Percentiles rank a stretch among this genome's conserved stretches.
These are phyloP conservation scores for Drepana arcuata DNA, from an alignment of 1,140 invertebrate genomes.

Conservation along the genomic window DNA sequence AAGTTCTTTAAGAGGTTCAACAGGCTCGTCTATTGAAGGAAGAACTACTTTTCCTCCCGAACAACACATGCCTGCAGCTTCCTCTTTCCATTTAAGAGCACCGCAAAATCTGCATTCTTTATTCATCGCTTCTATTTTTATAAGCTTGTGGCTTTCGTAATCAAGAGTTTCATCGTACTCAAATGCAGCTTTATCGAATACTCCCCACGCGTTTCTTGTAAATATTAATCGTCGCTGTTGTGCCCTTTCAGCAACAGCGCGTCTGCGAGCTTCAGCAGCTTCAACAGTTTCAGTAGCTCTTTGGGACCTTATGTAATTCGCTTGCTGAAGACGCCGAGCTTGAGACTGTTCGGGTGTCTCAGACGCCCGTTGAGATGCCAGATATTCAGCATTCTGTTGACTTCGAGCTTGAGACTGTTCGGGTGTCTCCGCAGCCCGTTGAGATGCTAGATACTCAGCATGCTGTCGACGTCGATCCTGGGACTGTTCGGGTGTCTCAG, in stretches of 20 bases:
- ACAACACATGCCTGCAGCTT: constrained; percentile 23
- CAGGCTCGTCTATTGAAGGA: constrained; percentile 19
- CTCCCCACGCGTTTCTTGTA: constrained; percentile 21
- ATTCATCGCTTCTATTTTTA: constrained; percentile 24
- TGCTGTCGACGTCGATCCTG: constrained; percentile 3
- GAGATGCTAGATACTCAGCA: constrained; percentile 12
- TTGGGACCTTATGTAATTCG: constrained; percentile 9
- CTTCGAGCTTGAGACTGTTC: constrained; percentile 15
- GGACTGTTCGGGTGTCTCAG: constrained; percentile 2
- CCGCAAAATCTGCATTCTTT: constrained; percentile 24
- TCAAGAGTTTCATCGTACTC: constrained; percentile 19
- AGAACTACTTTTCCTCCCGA: constrained; percentile 18
- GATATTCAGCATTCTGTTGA: constrained; percentile 15
- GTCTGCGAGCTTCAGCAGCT: constrained; percentile 19
- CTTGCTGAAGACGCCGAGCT: constrained; percentile 3
- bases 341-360: not conserved
- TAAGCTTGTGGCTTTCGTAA: constrained; percentile 23
- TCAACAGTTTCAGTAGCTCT: constrained; percentile 15
- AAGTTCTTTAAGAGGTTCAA: constrained; percentile 23
- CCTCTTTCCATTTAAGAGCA: constrained; percentile 29
- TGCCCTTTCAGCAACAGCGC: constrained; percentile 23
- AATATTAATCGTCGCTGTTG: constrained; percentile 22
- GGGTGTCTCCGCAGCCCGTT: constrained; percentile 15
- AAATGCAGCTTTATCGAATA: constrained; percentile 22
- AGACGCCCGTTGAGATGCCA: constrained; percentile 18